A percentile compares a stretch with the other conserved stretches of the same genome.
Conservation (phyloP, 1,140 invertebrate genomes). For the Bombus pyrosoma region DNA sequence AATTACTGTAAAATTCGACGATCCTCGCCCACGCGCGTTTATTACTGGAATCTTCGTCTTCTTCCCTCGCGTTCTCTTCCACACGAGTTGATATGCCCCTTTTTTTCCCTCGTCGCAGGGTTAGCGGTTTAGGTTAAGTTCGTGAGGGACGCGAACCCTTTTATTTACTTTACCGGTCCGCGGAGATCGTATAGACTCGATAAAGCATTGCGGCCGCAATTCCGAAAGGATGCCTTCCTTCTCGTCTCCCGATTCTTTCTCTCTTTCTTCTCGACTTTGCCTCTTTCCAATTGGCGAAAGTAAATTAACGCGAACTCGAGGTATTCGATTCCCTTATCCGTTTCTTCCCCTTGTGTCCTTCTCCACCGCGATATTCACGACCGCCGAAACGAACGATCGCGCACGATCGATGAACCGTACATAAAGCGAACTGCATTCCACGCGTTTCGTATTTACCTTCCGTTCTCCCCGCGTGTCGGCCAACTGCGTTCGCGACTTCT, state of each 20-base stretch:
- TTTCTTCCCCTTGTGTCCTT: slow-evolving; percentile 7
- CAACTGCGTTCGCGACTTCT: neutral
- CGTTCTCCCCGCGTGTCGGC: neutral
- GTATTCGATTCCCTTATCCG: slow-evolving; percentile 50
- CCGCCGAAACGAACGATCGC: slow-evolving; percentile 15
- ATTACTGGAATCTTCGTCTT: slow-evolving; percentile 65
- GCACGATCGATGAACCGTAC: slow-evolving; percentile 29
- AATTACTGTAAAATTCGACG: slow-evolving; percentile 78
- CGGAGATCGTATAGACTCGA: slow-evolving; percentile 73
- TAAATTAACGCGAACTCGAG: slow-evolving; percentile 69
- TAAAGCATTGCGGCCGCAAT: slow-evolving; percentile 69
- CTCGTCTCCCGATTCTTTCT: neutral
- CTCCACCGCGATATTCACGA: slow-evolving; percentile 34
- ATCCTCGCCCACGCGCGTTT: slow-evolving; percentile 77
- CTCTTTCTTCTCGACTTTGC: slow-evolving; percentile 32
- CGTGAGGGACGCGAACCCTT: slow-evolving; percentile 73
- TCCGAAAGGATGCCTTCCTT: slow-evolving; percentile 63
- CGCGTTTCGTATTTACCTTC: slow-evolving; percentile 4
- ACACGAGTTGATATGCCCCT: slow-evolving; percentile 35
- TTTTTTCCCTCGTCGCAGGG: slow-evolving; percentile 59
- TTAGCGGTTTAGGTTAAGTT: slow-evolving; percentile 78
- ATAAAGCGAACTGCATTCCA: slow-evolving; percentile 33
- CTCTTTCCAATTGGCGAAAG: slow-evolving; percentile 58
- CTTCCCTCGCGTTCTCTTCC: slow-evolving; percentile 42
- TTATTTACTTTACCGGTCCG: slow-evolving; percentile 77